A percentile compares a stretch with the other conserved stretches of the same genome.
Conservation (phyloP, 2,797 vertebrate genomes). For the Ceyx erithaca region DNA sequence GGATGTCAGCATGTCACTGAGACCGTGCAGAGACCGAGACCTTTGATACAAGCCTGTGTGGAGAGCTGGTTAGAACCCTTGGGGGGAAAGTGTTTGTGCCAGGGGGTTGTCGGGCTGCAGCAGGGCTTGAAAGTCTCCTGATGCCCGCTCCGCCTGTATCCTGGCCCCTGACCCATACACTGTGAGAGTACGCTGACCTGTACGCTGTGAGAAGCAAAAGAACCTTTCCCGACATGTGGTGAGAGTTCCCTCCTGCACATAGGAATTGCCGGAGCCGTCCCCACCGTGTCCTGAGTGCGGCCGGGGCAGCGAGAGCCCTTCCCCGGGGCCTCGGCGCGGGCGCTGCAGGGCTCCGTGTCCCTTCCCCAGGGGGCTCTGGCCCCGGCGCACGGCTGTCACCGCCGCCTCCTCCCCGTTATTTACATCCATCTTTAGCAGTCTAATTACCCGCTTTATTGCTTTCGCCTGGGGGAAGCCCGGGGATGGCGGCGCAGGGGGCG, state of each 20-base stretch:
- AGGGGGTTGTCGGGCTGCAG: not conserved
- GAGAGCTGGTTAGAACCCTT: not conserved
- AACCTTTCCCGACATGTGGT: accelerated
- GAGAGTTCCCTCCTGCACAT: not conserved
- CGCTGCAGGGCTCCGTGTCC: not conserved
- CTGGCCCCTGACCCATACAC: not conserved
- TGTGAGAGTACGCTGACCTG: no score
- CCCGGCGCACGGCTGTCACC: slow-evolving; percentile 86
- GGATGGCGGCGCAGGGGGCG: slow-evolving; percentile 86
- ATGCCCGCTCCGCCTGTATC: not conserved
- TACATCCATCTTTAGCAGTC: slow-evolving; percentile 99
- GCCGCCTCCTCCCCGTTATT: slow-evolving; percentile 98
- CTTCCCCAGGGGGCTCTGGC: not conserved
- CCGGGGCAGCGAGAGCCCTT: not conserved
- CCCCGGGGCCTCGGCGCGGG: not conserved
- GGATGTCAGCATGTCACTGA: not conserved
- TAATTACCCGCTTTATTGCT: slow-evolving; percentile 99
- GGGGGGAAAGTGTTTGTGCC: accelerated
- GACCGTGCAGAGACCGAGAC: accelerated
- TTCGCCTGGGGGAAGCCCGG: slow-evolving; percentile 94
- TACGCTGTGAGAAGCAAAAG: not conserved
- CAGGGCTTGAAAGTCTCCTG: not conserved
- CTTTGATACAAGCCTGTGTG: accelerated
- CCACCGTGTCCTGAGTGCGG: not conserved
- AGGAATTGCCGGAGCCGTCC: not conserved